A percentile compares a stretch with the other conserved stretches of the same genome.
phyloP scores from a whole-genome alignment of 2,113 vertebrate species.

The Pseudorasbora parva region DNA sequence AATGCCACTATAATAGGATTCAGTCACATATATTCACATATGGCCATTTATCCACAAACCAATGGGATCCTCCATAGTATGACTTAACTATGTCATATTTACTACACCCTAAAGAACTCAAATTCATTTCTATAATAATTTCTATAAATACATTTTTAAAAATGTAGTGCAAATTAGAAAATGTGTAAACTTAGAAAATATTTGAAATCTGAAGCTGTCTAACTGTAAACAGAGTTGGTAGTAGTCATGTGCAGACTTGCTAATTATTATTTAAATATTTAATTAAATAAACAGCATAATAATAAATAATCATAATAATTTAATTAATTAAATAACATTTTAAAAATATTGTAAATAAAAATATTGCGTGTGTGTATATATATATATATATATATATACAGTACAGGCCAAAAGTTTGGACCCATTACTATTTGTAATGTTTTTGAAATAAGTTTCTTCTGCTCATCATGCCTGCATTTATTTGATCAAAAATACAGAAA shows the following conservation, averaged over 20 bases:
- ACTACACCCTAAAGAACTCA: background rate
- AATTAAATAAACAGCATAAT: background rate
- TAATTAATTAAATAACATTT: background rate
- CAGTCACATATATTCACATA: conserved; percentile 42
- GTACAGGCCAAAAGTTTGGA: too few relatives aligned
- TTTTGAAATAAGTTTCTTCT: too few relatives aligned
- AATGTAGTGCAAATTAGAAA: background rate
- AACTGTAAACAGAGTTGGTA: background rate
- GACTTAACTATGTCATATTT: background rate
- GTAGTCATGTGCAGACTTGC: background rate
- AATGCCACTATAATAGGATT: conserved; percentile 65
- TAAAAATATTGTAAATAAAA: background rate
- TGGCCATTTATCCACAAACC: conserved; percentile 21
- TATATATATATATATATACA: background rate
- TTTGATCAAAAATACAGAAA: too few relatives aligned
- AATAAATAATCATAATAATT: background rate
- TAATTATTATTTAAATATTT: background rate
- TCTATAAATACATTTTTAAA: background rate
- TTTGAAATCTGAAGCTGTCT: background rate
- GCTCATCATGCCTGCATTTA: too few relatives aligned
- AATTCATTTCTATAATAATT: background rate
- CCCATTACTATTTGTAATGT: too few relatives aligned
- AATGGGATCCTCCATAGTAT: background rate
- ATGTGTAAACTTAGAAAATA: background rate
- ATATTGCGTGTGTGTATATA: too few relatives aligned